These are phyloP conservation scores for Eleutherodactylus coqui DNA, from an alignment of 2,797 vertebrate genomes.

Conservation along the genomic window DNA sequence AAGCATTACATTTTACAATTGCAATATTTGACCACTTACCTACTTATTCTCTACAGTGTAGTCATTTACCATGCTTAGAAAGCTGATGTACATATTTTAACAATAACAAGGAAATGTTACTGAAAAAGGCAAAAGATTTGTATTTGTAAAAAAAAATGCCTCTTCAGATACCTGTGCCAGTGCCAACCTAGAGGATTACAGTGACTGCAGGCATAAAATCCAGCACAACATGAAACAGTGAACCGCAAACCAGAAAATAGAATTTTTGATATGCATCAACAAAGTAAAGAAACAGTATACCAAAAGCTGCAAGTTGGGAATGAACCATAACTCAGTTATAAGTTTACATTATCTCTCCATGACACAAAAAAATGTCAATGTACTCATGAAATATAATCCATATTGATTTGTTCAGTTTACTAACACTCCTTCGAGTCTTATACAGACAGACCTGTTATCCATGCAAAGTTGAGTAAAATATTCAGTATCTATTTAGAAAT, in stretches of 20 bases:
- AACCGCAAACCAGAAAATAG: neutral
- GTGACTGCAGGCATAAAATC: conserved; percentile 31
- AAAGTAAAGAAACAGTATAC: conserved; percentile 3
- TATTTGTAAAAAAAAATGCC: neutral
- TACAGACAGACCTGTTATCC: neutral
- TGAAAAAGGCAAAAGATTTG: conserved; percentile 12
- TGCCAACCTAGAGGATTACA: conserved; percentile 21
- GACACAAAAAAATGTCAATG: neutral
- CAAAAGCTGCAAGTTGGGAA: neutral
- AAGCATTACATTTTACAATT: conserved; percentile 9
- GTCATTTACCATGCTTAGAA: neutral
- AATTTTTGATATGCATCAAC: neutral
- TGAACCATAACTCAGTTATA: neutral
- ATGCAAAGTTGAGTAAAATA: neutral
- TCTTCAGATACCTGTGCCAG: neutral
- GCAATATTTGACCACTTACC: neutral
- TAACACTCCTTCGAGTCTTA: neutral
- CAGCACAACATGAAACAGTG: conserved; percentile 32
- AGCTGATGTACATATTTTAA: neutral
- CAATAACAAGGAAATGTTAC: neutral
- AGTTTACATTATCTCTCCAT: conserved; percentile 29
- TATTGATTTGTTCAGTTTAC: no score
- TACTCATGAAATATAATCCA: neutral
- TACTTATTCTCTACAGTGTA: neutral
- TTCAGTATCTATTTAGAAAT: no score